Conservation (phyloP, 2,888 invertebrate species). For the Pasiphila rectangulata region DNA sequence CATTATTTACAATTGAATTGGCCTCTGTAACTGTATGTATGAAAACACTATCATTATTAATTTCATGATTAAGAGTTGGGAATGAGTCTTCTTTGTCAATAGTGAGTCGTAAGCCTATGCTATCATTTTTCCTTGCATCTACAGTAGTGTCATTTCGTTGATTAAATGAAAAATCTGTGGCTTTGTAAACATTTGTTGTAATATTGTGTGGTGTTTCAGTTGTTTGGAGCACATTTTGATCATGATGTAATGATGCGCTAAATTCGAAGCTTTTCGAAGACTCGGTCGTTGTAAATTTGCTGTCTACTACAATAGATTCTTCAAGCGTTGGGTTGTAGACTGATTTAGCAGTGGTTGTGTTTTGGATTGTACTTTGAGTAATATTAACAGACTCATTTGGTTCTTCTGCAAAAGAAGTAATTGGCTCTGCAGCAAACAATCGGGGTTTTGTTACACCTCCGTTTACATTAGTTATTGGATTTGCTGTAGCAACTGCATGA, state of each 20-base stretch:
- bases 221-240: not conserved
- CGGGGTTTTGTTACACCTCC: not conserved
- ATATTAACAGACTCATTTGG: not conserved
- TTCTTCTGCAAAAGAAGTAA: not conserved
- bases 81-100: not conserved
- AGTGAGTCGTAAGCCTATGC: not conserved
- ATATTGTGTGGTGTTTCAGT: not conserved
- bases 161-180: not conserved
- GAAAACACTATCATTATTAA: too few relatives aligned
- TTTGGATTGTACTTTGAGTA: not conserved
- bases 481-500: not conserved
- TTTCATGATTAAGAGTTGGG: not conserved
- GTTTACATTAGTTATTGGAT: not conserved
- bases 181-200: not conserved
- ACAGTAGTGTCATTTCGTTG: not conserved
- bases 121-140: not conserved
- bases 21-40: not conserved
- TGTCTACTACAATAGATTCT: not conserved
- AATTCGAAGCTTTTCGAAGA: not conserved
- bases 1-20: too few relatives aligned
- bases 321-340: not conserved
- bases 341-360: not conserved
- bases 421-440: not conserved
- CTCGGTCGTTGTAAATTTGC: not conserved
- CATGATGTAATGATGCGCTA: too few relatives aligned